Evolutionary conservation across 2,797 vertebrate species (phyloP), one percentile per base, ranked within the genome.

Genomic region (Melanotaenia parkinsoni): DNA sequence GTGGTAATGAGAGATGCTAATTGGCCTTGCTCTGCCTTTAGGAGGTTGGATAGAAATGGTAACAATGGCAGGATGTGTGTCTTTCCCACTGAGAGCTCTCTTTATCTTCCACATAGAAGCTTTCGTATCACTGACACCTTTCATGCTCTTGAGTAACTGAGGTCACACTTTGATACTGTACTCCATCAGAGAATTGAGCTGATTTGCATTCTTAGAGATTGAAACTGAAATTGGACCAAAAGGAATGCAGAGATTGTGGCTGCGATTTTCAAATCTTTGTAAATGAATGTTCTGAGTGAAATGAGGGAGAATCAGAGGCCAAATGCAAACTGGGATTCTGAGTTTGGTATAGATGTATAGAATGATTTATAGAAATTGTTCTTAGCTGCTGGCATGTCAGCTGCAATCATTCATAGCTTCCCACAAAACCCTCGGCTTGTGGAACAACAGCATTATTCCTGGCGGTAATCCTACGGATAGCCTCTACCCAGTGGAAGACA

Each of bases 11-110:
- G 63, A 81, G 72, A 81, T 85, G 84, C 87, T 91, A 89, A 86
- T 86, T 85, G 77, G 82, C 74, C 84, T 79, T 73, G 80, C 88
- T 77, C 77, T 76, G 81, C 77, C 72, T 89, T 88, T 79, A 73
- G 71, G 71, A 76, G 58, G 69, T 51, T 75, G 60, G 74, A 71
- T 69, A 67, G 74, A 67, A 74, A 77, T 6, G 20, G 58, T 61
- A 67, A 24, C 53, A 9, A 54, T 20, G 53, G 43, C 56, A 40
- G 32, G 33, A 35, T 38, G 12, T 60, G 51, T 53, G 57, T 58
- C 65, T 20, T 76, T 60, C 84, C 68, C 28, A 53, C 62, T 51
- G 70, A 67, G 67, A 63, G 32, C 20, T 53, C 16, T 79, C 72
- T 80, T 75, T 77, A 67, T 66, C 50, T 83, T 80, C 79, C 76